Evolutionary conservation across 1,140 invertebrate genomes (phyloP), one percentile per base, ranked within the genome.

Genomic region (Lerema accius): DNA sequence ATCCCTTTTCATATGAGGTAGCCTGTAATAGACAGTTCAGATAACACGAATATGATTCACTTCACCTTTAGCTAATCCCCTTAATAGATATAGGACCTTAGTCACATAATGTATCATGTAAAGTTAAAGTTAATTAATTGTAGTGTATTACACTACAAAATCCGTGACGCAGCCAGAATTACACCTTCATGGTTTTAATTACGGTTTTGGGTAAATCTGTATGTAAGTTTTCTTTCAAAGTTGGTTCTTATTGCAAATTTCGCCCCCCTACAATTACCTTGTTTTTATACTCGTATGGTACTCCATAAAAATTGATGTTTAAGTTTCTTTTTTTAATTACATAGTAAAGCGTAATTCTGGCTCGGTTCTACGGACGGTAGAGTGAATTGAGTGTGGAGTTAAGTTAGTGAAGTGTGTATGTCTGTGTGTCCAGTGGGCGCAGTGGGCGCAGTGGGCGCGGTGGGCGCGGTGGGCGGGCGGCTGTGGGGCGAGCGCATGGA

Each of bases 401-500:
- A n/a, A n/a, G n/a, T n/a, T n/a, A n/a, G n/a, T n/a, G n/a, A n/a
- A n/a, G n/a, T n/a, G 60, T 32, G 32, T 65, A 35, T 71, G 62
- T 67, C 23, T 28, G n/a, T n/a, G n/a, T n/a, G n/a, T n/a, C n/a
- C n/a, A n/a, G n/a, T n/a, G n/a, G n/a, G n/a, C n/a, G n/a, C n/a
- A n/a, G n/a, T n/a, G n/a, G n/a, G 40, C 16, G 23, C 63, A 69
- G 76, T 72, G 69, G 74, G 66, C 32, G 67, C 53, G 53, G 73
- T 65, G 49, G 51, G 60, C 61, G 19, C 19, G 19, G 19, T 23
- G 19, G 80, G 78, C 61, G 75, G 71, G 37, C 74, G 79, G 55
- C 68, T 82, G 65, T 82, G 82, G 82, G 75, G 79, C 53, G 87
- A 87, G 78, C 85, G 85, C 55, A 90, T 90, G 87, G 87, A 90